Evolutionary conservation across 2,113 vertebrate genomes (phyloP).

Genomic region (Micromys minutus): DNA sequence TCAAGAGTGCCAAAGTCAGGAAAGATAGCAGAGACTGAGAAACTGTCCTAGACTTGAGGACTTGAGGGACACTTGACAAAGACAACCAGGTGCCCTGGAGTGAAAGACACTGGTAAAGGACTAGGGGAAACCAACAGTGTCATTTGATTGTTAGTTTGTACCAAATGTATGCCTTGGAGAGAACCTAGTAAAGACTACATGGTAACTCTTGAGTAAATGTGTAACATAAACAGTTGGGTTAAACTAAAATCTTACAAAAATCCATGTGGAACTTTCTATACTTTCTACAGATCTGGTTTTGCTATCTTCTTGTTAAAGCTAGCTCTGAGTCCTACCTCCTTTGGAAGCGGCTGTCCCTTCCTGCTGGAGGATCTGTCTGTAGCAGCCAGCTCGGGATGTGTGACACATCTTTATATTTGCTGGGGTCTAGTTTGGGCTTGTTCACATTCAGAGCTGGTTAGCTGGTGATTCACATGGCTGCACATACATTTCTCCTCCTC

Average conservation of each 20-base stretch:
- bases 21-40: background rate
- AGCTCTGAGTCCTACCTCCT: background rate
- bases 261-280: too few relatives aligned
- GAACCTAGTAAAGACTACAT: accelerated
- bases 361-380: background rate
- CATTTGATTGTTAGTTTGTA: accelerated
- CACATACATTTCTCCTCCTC: accelerated
- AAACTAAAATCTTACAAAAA: background rate
- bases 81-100: accelerated
- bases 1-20: background rate
- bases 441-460: accelerated
- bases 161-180: accelerated
- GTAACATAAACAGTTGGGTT: background rate
- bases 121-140: accelerated
- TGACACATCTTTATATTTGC: background rate
- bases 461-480: background rate
- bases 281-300: background rate
- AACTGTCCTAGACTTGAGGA: background rate
- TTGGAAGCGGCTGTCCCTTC: background rate
- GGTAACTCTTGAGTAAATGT: background rate
- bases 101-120: accelerated
- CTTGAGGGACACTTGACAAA: background rate
- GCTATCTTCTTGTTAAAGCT: background rate
- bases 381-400: accelerated
- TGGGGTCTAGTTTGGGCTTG: background rate